phyloP scores from a whole-genome alignment of 2,113 vertebrate genomes.

The Lasiurus cinereus region DNA sequence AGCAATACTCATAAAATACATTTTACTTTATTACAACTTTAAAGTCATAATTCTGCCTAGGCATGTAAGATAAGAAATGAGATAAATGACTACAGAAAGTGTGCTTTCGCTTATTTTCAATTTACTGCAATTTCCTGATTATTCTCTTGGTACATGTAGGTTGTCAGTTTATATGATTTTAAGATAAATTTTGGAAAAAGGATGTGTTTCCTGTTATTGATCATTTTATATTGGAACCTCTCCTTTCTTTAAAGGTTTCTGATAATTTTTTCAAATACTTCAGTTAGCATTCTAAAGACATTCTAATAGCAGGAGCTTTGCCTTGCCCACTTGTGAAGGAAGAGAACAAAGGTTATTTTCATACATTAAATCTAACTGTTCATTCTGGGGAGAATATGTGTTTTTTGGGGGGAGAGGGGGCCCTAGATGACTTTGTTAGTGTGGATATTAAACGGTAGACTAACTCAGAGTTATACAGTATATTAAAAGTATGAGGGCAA shows the following conservation, averaged over 20 bases:
- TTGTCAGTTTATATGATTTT: neutral
- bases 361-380: neutral
- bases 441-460: conserved; percentile 4
- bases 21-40: conserved; percentile 59
- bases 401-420: neutral
- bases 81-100: neutral
- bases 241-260: conserved; percentile 22
- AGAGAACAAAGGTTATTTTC: conserved; percentile 26
- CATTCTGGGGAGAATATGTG: neutral
- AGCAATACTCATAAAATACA: neutral
- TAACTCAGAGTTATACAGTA: neutral
- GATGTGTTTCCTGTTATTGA: neutral
- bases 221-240: neutral
- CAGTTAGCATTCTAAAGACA: neutral
- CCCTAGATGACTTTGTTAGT: conserved; percentile 4
- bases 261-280: conserved; percentile 11
- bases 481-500: neutral
- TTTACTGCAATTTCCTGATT: conserved; percentile 8
- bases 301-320: neutral
- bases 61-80: neutral
- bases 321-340: neutral
- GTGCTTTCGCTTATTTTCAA: conserved; percentile 1
- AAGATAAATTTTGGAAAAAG: conserved; percentile 1
- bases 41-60: conserved; percentile 10
- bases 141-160: neutral